Base-by-base conservation (phyloP, 1,140 invertebrate genomes). In the Neoseiulus cucumeris region DNA sequence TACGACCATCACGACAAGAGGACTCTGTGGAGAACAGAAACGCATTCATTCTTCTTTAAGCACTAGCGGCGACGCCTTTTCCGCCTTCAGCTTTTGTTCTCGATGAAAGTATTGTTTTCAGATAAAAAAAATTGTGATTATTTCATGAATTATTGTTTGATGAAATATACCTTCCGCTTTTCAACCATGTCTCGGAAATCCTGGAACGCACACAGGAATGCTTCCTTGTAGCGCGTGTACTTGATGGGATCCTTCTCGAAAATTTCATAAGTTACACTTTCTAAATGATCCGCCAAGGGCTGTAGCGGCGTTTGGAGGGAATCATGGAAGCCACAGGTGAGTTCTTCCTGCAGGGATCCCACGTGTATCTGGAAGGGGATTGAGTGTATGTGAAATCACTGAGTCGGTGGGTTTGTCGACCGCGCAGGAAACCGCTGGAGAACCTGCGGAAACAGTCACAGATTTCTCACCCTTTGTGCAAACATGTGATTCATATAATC, bases 191-290 rank as follows among this genome's bases (percentile, higher is more conserved):
- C 29, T 39, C 65, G 25, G 28, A 51, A 42, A 64, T 66, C 66
- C 28, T 28, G 7, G 17, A 66, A 44, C 1, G 66, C 66, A n/a
- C 14, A 9, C 1, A 30, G 18, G n/a, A 33, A 25, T 4, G 66
- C 66, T n/a, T 44, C 42, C 7, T 28, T 85, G 78, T 99, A 99
- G 66, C 88, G 81, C 29, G 84, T 82, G 77, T 99, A 99, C 76
- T 99, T 99, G 0, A 94, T 79, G 12, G 91, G 89, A 82, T 99
- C 95, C 73, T 91, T 90, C 78, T 99, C 95, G 81, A 99, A 99
- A 7, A 96, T 84, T 79, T 97, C 92, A 75, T 99, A 99, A 0
- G 93, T 94, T 68, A 87, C 84, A 6, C 88, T 89, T 75, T 97
- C 91, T 18, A 99, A 79, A 78, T 98, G 95, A 73, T 98, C 92